Evolutionary conservation across 2,113 vertebrate genomes (phyloP).

Genomic region (Geococcyx californianus): DNA sequence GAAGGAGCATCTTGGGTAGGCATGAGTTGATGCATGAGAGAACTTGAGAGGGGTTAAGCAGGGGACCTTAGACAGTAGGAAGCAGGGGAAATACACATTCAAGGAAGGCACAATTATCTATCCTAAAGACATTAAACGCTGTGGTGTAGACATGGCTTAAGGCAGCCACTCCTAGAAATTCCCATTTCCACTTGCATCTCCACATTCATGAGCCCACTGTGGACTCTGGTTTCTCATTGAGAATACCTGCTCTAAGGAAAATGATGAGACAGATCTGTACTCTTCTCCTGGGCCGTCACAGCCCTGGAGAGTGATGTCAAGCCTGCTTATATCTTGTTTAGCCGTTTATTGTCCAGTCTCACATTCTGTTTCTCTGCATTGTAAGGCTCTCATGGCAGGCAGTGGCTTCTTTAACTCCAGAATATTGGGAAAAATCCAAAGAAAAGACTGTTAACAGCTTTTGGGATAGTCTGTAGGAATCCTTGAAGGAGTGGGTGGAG

Average conservation of each 20-base stretch:
- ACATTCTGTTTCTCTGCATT: not conserved
- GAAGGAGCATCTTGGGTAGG: no score
- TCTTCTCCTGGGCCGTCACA: not conserved
- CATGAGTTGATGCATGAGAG: fast-evolving
- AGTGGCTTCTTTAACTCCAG: not conserved
- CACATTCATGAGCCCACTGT: fast-evolving
- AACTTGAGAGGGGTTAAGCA: not conserved
- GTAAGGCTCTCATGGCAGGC: not conserved
- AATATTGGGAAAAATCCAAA: not conserved
- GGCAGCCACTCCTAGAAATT: not conserved
- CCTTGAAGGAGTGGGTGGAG: not conserved
- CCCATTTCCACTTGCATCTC: not conserved
- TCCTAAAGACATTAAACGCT: not conserved
- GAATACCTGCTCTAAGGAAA: not conserved
- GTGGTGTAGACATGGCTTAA: fast-evolving
- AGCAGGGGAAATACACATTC: not conserved
- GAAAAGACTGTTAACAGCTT: not conserved
- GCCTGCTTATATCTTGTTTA: not conserved
- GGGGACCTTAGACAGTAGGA: not conserved
- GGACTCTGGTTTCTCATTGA: not conserved
- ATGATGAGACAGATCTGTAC: not conserved
- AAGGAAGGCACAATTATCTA: not conserved
- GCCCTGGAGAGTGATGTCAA: not conserved
- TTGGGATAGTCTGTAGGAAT: fast-evolving
- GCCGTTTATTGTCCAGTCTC: not conserved